A percentile compares a stretch with the other conserved stretches of the same genome.
These are phyloP conservation scores for Menidia beryllina DNA, from an alignment of 2,113 vertebrate genomes.

Conservation along the genomic window DNA sequence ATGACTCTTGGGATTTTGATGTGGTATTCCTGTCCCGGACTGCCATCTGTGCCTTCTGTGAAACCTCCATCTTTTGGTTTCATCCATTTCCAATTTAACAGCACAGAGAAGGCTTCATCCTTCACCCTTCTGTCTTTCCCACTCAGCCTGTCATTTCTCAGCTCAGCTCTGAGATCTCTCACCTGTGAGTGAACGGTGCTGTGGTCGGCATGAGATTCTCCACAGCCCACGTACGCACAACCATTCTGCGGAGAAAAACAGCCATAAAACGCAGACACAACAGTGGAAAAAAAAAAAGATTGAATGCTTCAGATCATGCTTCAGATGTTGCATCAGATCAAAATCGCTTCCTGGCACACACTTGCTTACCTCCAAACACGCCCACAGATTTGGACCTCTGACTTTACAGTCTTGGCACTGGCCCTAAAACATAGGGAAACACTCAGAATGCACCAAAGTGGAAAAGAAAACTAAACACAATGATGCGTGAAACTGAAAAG, in stretches of 20 bases:
- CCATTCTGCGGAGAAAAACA: slow-evolving; percentile 84
- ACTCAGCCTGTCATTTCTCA: background rate
- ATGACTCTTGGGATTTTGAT: slow-evolving; percentile 24
- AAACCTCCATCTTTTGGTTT: slow-evolving; percentile 17
- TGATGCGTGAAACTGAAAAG: background rate
- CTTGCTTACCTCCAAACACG: slow-evolving; percentile 92
- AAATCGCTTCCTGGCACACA: background rate
- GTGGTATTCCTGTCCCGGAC: slow-evolving; percentile 32
- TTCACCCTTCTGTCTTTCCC: background rate
- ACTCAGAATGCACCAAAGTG: background rate
- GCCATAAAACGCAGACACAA: slow-evolving; percentile 2
- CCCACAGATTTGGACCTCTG: slow-evolving; percentile 97
- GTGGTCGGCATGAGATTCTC: slow-evolving; percentile 95
- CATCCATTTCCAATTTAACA: slow-evolving; percentile 17
- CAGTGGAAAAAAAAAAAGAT: background rate
- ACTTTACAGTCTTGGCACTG: slow-evolving; percentile 97
- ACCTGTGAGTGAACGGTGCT: slow-evolving; percentile 99
- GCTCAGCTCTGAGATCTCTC: slow-evolving; percentile 43
- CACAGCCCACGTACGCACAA: slow-evolving; percentile 95
- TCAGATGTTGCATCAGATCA: background rate
- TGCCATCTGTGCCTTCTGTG: slow-evolving; percentile 32
- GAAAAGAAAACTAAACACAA: background rate
- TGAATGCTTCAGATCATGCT: background rate
- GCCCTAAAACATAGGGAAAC: slow-evolving; percentile 81
- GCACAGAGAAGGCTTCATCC: background rate